A percentile compares a stretch with the other conserved stretches of the same genome.
Conservation (phyloP, 92 coral and sea anemone genomes). For the Palythoa grandis region DNA sequence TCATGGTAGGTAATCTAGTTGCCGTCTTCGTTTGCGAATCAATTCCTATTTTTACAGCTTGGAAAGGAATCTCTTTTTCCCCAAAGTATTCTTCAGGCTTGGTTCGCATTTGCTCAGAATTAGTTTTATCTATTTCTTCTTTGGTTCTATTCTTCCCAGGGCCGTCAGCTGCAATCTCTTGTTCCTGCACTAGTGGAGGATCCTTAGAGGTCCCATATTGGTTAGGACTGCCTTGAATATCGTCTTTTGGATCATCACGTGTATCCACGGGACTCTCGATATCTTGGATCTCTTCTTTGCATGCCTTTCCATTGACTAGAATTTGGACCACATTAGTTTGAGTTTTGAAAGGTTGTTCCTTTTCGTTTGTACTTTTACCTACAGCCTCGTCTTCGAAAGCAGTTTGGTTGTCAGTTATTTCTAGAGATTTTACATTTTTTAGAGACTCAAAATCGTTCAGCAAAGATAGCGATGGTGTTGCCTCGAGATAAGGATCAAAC, state of each 20-base stretch:
- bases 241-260: conserved; percentile 8
- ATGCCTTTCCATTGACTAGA: not conserved
- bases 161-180: not conserved
- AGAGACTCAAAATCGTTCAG: not conserved
- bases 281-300: conserved; percentile 14
- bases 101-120: not conserved
- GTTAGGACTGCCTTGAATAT: not conserved
- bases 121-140: not conserved
- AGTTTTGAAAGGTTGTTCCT: not conserved
- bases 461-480: conserved; percentile 4
- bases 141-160: not conserved
- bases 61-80: conserved; percentile 31
- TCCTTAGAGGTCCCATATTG: conserved; percentile 2
- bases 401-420: not conserved
- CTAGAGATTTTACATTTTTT: conserved; percentile 1
- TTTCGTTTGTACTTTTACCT: not conserved
- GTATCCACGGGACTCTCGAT: not conserved
- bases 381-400: not conserved
- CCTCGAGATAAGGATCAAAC: conserved; percentile 21
- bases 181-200: not conserved
- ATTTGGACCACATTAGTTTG: not conserved
- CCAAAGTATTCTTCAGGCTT: not conserved
- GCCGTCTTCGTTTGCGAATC: conserved; percentile 36
- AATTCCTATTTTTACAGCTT: conserved; percentile 14
- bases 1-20: not conserved